phyloP scores from a whole-genome alignment of 2,113 vertebrate species.

The Lycaon pictus region DNA sequence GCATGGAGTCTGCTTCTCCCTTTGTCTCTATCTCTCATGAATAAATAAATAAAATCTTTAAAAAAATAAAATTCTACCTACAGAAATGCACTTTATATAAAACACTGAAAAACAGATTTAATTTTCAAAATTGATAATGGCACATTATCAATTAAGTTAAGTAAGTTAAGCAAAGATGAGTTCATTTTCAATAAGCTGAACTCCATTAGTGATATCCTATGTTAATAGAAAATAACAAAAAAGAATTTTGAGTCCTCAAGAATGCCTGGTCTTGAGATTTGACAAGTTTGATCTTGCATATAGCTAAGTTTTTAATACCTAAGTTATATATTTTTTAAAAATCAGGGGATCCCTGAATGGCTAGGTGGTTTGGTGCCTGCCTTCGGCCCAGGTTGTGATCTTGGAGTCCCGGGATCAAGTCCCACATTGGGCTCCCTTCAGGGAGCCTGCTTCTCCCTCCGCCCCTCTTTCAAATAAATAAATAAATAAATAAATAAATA shows the following conservation, averaged over 20 bases:
- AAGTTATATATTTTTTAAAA: neutral
- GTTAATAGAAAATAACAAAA: neutral
- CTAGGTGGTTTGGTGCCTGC: no score
- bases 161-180: neutral
- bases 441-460: no score
- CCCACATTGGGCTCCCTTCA: no score
- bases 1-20: no score
- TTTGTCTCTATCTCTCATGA: no score
- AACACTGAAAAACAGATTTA: neutral
- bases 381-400: no score
- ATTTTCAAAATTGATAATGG: neutral
- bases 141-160: no score
- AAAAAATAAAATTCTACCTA: neutral
- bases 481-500: no score
- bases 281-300: neutral
- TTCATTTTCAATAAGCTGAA: neutral
- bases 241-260: neutral
- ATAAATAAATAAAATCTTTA: no score
- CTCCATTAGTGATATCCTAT: neutral
- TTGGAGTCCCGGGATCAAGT: no score
- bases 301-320: neutral
- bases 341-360: no score
- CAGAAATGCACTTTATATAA: neutral
- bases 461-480: no score
- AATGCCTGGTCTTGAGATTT: neutral